Conservation (phyloP, 2,797 vertebrate species). For the Orestias chungarensis region DNA sequence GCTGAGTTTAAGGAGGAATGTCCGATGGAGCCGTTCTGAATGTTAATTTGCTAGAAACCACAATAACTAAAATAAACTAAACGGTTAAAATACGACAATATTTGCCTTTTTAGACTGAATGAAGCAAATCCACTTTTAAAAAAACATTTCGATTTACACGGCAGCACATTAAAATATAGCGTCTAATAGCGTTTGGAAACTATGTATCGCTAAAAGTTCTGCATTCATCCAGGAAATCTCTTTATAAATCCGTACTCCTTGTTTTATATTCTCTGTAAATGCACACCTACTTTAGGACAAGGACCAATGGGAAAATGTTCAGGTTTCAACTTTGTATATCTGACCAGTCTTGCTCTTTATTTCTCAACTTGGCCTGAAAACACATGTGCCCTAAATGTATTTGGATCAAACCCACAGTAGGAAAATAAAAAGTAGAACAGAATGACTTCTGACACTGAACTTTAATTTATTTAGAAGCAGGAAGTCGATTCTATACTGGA, state of each 20-base stretch:
- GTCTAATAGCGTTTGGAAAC: conserved; percentile 4
- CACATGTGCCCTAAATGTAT: conserved; percentile 19
- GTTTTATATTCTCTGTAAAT: conserved; percentile 10
- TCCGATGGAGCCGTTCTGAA: too few species aligned
- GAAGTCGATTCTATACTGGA: not conserved
- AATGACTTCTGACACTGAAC: not conserved
- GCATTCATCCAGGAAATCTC: not conserved
- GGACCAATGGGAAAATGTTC: not conserved
- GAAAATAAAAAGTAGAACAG: not conserved
- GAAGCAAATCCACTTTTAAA: not conserved
- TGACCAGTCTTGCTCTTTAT: conserved; percentile 10
- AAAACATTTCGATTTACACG: not conserved
- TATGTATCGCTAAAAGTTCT: too few species aligned
- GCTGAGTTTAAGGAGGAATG: too few species aligned
- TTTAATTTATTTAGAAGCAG: not conserved
- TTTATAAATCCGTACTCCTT: not conserved
- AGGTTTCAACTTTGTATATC: conserved; percentile 22
- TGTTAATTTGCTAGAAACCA: too few species aligned
- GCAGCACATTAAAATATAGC: not conserved
- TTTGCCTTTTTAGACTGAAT: not conserved
- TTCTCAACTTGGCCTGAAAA: conserved; percentile 40
- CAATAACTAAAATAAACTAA: too few species aligned
- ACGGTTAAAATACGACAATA: too few species aligned
- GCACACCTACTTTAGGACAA: not conserved
- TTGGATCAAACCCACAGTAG: not conserved